A percentile compares a stretch with the other conserved stretches of the same genome.
Conservation (phyloP, 2,888 invertebrate species). For the Elmis aenea region DNA sequence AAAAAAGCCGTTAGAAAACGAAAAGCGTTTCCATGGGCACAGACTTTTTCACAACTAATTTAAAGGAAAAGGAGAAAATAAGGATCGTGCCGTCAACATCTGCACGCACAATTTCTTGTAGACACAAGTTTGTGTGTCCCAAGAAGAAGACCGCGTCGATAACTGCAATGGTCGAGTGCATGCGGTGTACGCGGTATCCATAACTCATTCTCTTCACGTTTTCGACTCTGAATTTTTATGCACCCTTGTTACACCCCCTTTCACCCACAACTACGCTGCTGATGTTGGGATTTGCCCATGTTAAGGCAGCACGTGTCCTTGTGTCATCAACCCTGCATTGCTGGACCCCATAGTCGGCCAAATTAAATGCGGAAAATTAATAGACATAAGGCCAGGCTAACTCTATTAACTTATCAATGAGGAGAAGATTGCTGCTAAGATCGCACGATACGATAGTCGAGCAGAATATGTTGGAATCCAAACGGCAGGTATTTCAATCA, state of each 20-base stretch:
- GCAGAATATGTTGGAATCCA: too few species aligned
- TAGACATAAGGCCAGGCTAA: conserved; percentile 23
- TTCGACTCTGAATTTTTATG: conserved; percentile 19
- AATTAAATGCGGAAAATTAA: conserved; percentile 32
- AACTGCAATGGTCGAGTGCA: conserved; percentile 15
- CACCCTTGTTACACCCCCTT: conserved; percentile 14
- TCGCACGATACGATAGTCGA: too few species aligned
- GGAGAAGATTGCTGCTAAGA: conserved; percentile 8
- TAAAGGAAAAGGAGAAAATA: conserved; percentile 6
- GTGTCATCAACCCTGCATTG: conserved; percentile 24
- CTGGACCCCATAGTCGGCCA: conserved; percentile 21
- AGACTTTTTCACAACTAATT: conserved; percentile 5
- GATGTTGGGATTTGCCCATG: conserved; percentile 14
- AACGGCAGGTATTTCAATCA: too few species aligned
- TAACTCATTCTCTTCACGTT: conserved; percentile 22
- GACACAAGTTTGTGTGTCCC: too few species aligned
- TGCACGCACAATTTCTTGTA: too few species aligned
- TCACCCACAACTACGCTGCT: conserved; percentile 6
- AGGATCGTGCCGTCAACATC: too few species aligned
- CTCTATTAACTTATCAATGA: conserved; percentile 26
- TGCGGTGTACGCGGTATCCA: conserved; percentile 12
- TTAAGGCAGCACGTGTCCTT: conserved; percentile 13
- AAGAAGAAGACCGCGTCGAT: conserved; percentile 5
- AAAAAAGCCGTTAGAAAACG: conserved; percentile 9
- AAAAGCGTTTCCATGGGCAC: too few species aligned